Evolutionary conservation across 2,797 vertebrate genomes (phyloP), one percentile per base, ranked within the genome.

Genomic region (Tauraco hartlaubi): DNA sequence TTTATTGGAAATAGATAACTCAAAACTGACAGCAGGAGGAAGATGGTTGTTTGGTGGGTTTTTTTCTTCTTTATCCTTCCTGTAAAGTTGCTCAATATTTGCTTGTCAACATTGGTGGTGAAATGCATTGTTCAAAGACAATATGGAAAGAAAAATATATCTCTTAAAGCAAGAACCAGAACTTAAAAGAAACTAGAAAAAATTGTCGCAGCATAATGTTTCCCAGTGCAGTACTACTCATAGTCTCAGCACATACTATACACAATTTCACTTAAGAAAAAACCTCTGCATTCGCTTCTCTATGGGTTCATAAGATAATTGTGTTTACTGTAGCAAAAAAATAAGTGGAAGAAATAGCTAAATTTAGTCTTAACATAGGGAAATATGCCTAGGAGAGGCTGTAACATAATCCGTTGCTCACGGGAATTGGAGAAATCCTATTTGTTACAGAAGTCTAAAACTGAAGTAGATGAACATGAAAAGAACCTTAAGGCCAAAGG

Each of bases 1-100:
- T 92, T 85, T 92, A 14, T 75, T 85, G 46, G 49, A 90, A 96
- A 93, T 63, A 66, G 0, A 37, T 61, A 92, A 86, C 87, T 92
- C 28, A 90, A 95, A 96, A 79, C 59, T 85, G 85, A 92, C 49
- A 79, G 44, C 44, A 87, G 55, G 59, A 74, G n/a, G 37, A 88
- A 74, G 13, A 44, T 67, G 25, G 46, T 29, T 63, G 11, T 51
- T 67, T 75, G 11, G 11, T 63, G 16, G 0, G 3, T 56, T 68
- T 79, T n/a, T 11, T 23, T 1, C 4, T 46, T 80, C 41, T 83
- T 88, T 90, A 83, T 75, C 25, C 28, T 75, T 86, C 46, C 64
- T 72, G 15, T 89, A 44, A 44, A 59, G 23, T 29, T 74, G 73
- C 39, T 91, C 64, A 96, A 96, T 92, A 48, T 92, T 94, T 79